These are phyloP conservation scores for Hecatera dysodea DNA, from an alignment of 2,888 invertebrate genomes.

Conservation along the genomic window DNA sequence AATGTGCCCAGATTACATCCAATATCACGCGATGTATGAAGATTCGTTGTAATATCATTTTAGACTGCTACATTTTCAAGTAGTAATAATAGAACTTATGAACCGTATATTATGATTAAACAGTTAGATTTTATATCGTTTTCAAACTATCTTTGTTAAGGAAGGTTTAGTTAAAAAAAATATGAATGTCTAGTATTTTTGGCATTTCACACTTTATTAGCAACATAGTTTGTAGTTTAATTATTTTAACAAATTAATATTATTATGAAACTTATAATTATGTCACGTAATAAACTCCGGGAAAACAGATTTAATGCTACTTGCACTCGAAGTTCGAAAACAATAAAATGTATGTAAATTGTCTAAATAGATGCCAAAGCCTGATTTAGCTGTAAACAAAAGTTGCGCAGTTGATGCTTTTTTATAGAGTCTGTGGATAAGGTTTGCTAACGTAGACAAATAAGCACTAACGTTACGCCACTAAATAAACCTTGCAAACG, in stretches of 20 bases:
- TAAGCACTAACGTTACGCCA: background rate
- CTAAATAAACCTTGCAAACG: background rate
- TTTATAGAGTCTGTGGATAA: too few relatives aligned
- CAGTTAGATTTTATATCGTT: slow-evolving; percentile 30
- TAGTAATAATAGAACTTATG: background rate
- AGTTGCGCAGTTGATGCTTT: background rate
- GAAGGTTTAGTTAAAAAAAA: background rate
- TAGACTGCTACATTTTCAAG: background rate
- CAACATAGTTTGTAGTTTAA: slow-evolving; percentile 25
- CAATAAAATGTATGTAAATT: slow-evolving; percentile 31
- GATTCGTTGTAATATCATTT: slow-evolving; percentile 17
- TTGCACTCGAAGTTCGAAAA: slow-evolving; percentile 18
- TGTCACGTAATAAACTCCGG: slow-evolving; percentile 7
- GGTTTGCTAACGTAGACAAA: background rate
- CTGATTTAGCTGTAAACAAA: slow-evolving; percentile 2
- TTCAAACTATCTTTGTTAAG: background rate
- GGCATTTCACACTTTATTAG: slow-evolving; percentile 25
- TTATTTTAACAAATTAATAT: slow-evolving; percentile 25
- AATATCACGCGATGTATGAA: slow-evolving; percentile 8
- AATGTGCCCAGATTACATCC: background rate
- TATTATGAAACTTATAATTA: slow-evolving; percentile 8
- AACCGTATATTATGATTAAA: background rate
- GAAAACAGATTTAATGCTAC: slow-evolving; percentile 20
- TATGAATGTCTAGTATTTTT: slow-evolving; percentile 17
- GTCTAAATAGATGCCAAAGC: slow-evolving; percentile 44